Evolutionary conservation across 2,888 invertebrate species (phyloP).

Genomic region (Dendrolimus houi): DNA sequence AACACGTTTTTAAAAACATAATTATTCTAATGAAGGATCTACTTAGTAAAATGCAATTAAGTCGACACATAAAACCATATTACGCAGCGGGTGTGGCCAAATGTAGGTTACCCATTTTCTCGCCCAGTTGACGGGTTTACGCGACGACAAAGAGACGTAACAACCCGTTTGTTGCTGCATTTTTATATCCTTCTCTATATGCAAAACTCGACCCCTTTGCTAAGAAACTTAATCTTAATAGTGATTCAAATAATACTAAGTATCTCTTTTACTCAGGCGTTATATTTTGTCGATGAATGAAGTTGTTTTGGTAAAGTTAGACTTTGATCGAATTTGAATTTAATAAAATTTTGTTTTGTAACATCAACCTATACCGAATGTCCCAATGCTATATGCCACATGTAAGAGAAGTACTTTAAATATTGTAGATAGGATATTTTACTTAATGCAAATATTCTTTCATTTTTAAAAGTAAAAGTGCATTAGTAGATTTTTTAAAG

Average conservation of each 20-base stretch:
- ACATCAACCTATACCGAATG: too few species aligned
- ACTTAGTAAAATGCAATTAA: conserved; percentile 52
- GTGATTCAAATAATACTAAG: background rate
- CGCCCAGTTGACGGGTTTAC: conserved; percentile 24
- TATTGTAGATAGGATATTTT: too few species aligned
- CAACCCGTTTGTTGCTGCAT: conserved; percentile 31
- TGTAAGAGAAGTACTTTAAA: too few species aligned
- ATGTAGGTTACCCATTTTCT: conserved; percentile 70
- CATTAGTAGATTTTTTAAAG: too few species aligned
- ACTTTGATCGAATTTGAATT: too few species aligned
- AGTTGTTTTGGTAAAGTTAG: background rate
- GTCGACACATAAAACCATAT: conserved; percentile 35
- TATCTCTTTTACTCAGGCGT: background rate
- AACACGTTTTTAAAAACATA: conserved; percentile 9
- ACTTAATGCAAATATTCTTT: too few species aligned
- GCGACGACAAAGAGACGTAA: conserved; percentile 40
- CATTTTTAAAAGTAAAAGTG: too few species aligned
- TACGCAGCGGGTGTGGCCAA: conserved; percentile 54
- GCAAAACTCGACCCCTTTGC: conserved; percentile 39
- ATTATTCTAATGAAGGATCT: conserved; percentile 17
- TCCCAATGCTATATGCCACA: too few species aligned
- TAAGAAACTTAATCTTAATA: conserved; percentile 19
- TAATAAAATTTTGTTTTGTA: too few species aligned
- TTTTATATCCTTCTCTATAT: conserved; percentile 45
- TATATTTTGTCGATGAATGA: background rate